Base-by-base conservation (phyloP, 2,888 invertebrate genomes). In the Apodemia hepburni region DNA sequence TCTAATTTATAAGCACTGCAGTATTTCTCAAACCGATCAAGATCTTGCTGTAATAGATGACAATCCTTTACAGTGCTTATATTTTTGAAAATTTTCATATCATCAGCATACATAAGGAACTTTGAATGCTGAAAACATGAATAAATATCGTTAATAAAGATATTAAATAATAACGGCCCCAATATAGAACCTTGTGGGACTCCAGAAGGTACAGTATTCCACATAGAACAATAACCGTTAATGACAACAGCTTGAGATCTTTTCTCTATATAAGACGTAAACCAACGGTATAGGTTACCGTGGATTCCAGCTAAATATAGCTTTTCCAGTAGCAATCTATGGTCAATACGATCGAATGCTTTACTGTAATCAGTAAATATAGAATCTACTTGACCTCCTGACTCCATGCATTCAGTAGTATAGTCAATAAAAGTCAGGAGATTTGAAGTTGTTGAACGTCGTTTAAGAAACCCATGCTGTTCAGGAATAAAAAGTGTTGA, bases 311-410 rank as follows among this genome's bases (percentile, higher is more conserved):
- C 57, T 11, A 33, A 59, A 3, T 18, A 58, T 2, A 65, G 61
- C 47, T 63, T 67, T 12, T 58, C n/a, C n/a, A 65, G 22, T 0
- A 70, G 60, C 9, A 67, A 38, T 0, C 47, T 12, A 49, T 70
- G 68, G 27, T 68, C 65, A 11, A 70, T 65, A 0, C 61, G 42
- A 33, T 70, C 70, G 58, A 66, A 70, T 4, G 64, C 65, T 47
- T 68, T 68, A 22, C 63, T 65, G 17, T 64, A 69, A 58, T 71
- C 69, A 0, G 70, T 69, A 15, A 64, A 68, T 3, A 69, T 49
- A 1, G 62, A 57, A 18, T 70, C 71, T 7, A 68, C 64, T 38
- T 67, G 66, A 3, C 15, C 59, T 4, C 67, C 65, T 0, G 45
- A 33, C 42, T 64, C 64, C n/a, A 64, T 45, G 45, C 45, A 17